Evolutionary conservation across 2,888 invertebrate genomes (phyloP).

Genomic region (Petrolisthes manimaculis): DNA sequence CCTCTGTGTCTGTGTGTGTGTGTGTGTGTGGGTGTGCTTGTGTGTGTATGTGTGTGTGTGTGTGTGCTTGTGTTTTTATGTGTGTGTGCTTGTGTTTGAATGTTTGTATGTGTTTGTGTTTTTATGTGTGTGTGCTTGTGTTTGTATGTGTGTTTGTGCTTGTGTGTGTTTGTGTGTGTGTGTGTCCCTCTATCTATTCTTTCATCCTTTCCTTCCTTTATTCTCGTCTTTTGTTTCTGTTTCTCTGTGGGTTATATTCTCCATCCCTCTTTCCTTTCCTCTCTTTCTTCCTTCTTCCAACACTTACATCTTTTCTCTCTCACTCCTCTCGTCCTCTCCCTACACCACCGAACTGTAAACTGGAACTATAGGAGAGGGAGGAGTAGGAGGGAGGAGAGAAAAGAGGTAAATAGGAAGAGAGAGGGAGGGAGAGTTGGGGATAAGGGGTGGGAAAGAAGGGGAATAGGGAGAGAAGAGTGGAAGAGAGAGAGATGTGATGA

Average conservation of each 20-base stretch:
- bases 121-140: too few relatives aligned
- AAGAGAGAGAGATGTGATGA: background rate
- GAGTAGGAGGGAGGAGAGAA: background rate
- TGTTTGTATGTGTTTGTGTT: too few relatives aligned
- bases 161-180: background rate
- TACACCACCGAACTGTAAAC: too few relatives aligned
- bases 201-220: background rate
- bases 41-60: too few relatives aligned
- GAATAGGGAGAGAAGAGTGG: background rate
- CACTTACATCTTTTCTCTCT: background rate
- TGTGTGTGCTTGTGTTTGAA: too few relatives aligned
- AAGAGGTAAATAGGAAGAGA: background rate
- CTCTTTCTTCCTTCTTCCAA: background rate
- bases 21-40: too few relatives aligned
- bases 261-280: background rate
- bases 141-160: background rate
- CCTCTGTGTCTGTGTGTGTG: too few relatives aligned
- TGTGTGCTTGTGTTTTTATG: too few relatives aligned
- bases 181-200: background rate
- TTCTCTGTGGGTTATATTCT: background rate
- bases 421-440: background rate
- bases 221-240: background rate
- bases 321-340: background rate
- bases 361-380: background rate
- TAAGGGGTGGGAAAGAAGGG: background rate